Evolutionary conservation across 2,888 invertebrate species (phyloP).

Genomic region (Drosophila monieri): DNA sequence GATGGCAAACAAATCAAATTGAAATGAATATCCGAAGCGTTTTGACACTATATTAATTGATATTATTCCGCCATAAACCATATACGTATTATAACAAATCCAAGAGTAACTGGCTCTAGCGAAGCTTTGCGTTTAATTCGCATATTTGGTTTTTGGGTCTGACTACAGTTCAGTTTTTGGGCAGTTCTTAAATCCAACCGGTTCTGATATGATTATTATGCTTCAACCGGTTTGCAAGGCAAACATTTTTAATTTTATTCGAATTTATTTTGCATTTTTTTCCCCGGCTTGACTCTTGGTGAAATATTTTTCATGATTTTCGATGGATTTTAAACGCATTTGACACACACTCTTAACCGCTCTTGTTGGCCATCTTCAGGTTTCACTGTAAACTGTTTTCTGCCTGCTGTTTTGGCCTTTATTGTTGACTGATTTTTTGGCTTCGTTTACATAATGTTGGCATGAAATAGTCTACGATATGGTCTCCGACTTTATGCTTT

Average conservation of each 20-base stretch:
- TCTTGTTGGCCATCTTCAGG: slow-evolving; percentile 19
- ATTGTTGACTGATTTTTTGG: slow-evolving; percentile 1
- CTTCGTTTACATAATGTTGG: slow-evolving; percentile 43
- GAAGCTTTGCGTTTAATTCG: slow-evolving; percentile 33
- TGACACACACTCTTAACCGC: slow-evolving; percentile 53
- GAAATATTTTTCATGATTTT: slow-evolving; percentile 54
- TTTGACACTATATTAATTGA: slow-evolving; percentile 29
- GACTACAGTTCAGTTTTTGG: slow-evolving; percentile 56
- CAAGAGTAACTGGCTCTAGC: slow-evolving; percentile 8
- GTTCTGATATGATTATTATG: slow-evolving; percentile 67
- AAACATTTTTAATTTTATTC: slow-evolving; percentile 55
- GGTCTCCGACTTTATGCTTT: slow-evolving; percentile 13
- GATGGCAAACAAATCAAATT: slow-evolving; percentile 22
- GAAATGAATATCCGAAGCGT: slow-evolving; percentile 18
- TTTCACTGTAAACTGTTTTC: slow-evolving; percentile 27
- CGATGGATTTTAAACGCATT: slow-evolving; percentile 54
- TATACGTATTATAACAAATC: background rate
- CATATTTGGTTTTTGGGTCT: slow-evolving; percentile 43
- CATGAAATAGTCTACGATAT: slow-evolving; percentile 23
- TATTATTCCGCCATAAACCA: slow-evolving; percentile 3
- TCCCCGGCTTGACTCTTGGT: slow-evolving; percentile 16
- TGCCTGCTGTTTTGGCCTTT: background rate
- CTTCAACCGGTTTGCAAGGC: slow-evolving; percentile 63
- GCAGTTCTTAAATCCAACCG: slow-evolving; percentile 43
- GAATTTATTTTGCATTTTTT: slow-evolving; percentile 50